A percentile compares a stretch with the other conserved stretches of the same genome.
phyloP scores from a whole-genome alignment of 2,797 vertebrate genomes.

The Onychomys arenicola region DNA sequence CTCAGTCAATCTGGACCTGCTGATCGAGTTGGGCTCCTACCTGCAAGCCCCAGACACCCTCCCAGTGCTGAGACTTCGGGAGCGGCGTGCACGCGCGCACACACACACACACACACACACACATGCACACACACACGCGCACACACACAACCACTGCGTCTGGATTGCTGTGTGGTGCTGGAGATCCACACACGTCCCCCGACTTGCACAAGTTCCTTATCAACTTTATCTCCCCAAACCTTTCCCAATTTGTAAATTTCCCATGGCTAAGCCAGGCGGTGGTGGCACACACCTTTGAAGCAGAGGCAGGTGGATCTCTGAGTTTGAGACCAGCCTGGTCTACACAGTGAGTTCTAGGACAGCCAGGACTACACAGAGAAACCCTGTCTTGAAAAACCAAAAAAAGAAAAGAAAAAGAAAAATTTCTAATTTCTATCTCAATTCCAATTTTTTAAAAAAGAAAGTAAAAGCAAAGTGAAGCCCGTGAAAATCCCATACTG shows the following conservation, averaged over 20 bases:
- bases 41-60: background rate
- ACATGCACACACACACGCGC: too few species aligned
- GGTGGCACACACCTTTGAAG: background rate
- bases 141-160: background rate
- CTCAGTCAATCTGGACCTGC: background rate
- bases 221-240: background rate
- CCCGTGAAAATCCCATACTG: background rate
- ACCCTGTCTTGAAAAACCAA: background rate
- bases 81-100: too few species aligned
- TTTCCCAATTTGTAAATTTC: background rate
- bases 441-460: conserved; percentile 17
- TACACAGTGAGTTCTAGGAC: background rate
- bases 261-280: background rate
- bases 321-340: background rate
- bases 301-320: background rate
- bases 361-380: background rate
- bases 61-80: background rate
- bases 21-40: background rate
- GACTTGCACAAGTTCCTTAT: background rate
- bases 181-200: background rate
- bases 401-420: background rate
- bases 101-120: too few species aligned
- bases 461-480: conserved; percentile 19
- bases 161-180: background rate
- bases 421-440: conserved; percentile 30